These are phyloP conservation scores for Eucidaris tribuloides DNA, from an alignment of 35 echinoderm and acorn worm species.

Conservation along the genomic window DNA sequence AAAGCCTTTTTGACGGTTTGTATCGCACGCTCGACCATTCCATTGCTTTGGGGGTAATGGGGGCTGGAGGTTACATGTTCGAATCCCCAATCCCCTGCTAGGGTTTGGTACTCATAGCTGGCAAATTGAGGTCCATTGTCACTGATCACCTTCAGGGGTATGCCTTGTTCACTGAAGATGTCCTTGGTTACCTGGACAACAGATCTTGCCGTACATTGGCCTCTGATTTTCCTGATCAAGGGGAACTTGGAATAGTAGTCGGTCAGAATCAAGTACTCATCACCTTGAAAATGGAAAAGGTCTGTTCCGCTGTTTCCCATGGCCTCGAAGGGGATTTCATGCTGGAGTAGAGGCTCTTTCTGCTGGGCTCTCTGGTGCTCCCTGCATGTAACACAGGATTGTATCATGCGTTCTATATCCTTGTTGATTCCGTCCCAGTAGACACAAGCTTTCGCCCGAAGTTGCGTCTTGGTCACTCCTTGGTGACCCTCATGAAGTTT, in stretches of 20 bases:
- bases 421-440: constrained; percentile 46
- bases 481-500: constrained; percentile 68
- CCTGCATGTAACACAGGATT: constrained; percentile 23
- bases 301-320: constrained; percentile 49
- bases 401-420: constrained; percentile 55
- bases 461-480: constrained; percentile 60
- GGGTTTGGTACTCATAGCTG: constrained; percentile 16
- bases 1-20: constrained; percentile 52
- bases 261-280: constrained; percentile 56
- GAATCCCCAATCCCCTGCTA: constrained; percentile 32
- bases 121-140: constrained; percentile 63
- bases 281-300: constrained; percentile 39
- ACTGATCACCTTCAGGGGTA: constrained; percentile 50
- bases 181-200: constrained; percentile 48
- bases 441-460: constrained; percentile 46
- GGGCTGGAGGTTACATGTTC: constrained; percentile 64
- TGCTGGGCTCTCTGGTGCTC: constrained; percentile 29
- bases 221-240: constrained; percentile 29
- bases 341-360: constrained; percentile 27
- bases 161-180: constrained; percentile 78
- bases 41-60: constrained; percentile 47
- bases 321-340: constrained; percentile 28
- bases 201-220: constrained; percentile 22
- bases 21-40: constrained; percentile 50
- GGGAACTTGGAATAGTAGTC: constrained; percentile 57